Percentiles rank a stretch among this genome's conserved stretches.
Evolutionary conservation across 2,797 vertebrate genomes (phyloP).

Genomic region (Caiman crocodilus): DNA sequence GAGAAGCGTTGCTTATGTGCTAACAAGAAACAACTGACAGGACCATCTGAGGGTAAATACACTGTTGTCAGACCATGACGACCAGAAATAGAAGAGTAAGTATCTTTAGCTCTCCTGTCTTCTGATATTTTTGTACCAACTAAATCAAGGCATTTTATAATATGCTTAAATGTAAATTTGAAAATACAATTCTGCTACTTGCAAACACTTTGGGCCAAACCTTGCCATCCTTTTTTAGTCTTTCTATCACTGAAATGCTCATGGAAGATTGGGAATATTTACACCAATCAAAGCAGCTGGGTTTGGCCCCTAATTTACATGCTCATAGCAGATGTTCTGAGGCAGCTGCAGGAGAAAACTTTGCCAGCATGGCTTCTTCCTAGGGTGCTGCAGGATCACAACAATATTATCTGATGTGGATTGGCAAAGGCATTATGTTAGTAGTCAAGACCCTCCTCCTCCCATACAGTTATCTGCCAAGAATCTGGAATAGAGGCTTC

Average conservation of each 20-base stretch:
- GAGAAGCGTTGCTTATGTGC: background rate
- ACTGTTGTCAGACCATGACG: background rate
- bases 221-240: background rate
- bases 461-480: background rate
- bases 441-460: background rate
- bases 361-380: rapidly evolving
- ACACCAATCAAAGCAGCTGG: background rate
- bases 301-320: background rate
- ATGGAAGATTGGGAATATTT: background rate
- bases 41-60: background rate
- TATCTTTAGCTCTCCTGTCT: background rate
- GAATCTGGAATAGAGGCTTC: no score
- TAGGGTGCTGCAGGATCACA: background rate
- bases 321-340: background rate
- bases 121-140: background rate
- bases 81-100: background rate
- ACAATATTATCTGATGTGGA: background rate
- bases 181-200: background rate
- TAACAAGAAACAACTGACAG: background rate
- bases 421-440: background rate
- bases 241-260: background rate
- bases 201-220: background rate
- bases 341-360: background rate
- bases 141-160: background rate
- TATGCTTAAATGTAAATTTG: background rate